Base-by-base conservation (phyloP, 2,888 invertebrate species). In the Drosophila neonasuta region DNA sequence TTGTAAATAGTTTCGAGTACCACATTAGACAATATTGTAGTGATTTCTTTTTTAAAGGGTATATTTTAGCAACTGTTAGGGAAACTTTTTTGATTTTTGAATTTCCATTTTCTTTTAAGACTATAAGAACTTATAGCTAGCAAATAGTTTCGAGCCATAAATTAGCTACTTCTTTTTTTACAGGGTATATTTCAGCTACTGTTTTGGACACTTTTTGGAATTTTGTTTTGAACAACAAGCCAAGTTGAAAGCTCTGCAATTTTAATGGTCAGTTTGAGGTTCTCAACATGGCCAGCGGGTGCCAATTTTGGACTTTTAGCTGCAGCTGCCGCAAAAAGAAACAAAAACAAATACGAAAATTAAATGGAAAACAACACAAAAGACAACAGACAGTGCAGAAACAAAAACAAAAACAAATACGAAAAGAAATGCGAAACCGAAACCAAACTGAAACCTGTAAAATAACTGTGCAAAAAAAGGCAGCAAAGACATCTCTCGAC, bases 221-320 rank as follows among this genome's bases (percentile, higher is more conserved):
- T 24, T 60, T 24, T 46, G 45, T 45, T 52, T 46, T 64, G 54
- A 60, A 24, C 24, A 24, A 24, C 24, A 24, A 24, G 24, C 24
- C 24, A 24, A 54, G 20, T n/a, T 17, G 32, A n/a, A n/a, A 50
- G 20, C 44, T 30, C 51, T 65, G 57, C 51, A 68, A 68, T 66
- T 80, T 76, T 71, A 81, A 82, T 80, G 86, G 72, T 46, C 67
- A 71, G 52, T 17, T 29, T 20, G 17, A 32, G 49, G 29, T 36
- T 36, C 20, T 44, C 49, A 59, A 57, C 55, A 58, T 41, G 52
- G 36, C 34, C 30, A 50, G 30, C 11, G 50, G 55, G 39, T 49
- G 65, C 36, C 51, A 75, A 80, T 72, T 67, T 75, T 36, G 41
- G 52, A 46, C 70, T 71, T 69, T 82, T 71, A 68, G 56, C 48